Base-by-base conservation (phyloP, 1,140 invertebrate species). In the Plectrocnemia conspersa region DNA sequence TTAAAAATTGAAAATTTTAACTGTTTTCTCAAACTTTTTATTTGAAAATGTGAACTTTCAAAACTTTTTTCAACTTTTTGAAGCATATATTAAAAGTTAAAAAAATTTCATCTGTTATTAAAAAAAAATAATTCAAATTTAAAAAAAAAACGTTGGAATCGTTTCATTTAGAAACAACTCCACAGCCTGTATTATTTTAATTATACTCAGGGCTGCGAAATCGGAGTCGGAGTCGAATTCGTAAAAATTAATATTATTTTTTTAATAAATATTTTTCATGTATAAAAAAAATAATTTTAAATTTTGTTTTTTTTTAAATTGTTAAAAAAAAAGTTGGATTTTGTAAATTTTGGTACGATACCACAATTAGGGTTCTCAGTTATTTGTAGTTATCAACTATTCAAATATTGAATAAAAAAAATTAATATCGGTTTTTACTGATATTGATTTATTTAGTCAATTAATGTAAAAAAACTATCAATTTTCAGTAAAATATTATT, bases 291-390 rank as follows among this genome's bases (percentile, higher is more conserved):
- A 16, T 5, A 41, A 41, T 19, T 7, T 15, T 38, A 38, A 9
- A 7, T 10, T 6, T 38, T 38, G 35, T 10, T 7, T 38, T 7
- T 38, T 38, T 9, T 9, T 38, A 5, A 15, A 38, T 10, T 32
- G 5, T 27, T 22, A 9, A 6, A 29, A 22, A 35, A 6, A 22
- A 22, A 11, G 9, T 25, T 46, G 10, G 13, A 47, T 49, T 49
- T 50, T 22, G 13, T 3, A 35, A 21, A 46, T 45, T 22, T 29
- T 16, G 42, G 32, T 7, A 46, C 22, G n/a, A 46, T 13, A 15
- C 24, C 18, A 23, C n/a, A 6, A 46, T 10, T 41, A 41, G 15
- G 16, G 16, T 21, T 18, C 3, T 7, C 3, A 4, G 6, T 25
- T n/a, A n/a, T n/a, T n/a, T n/a, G n/a, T n/a, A n/a, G n/a, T n/a